Percentiles rank a stretch among this genome's conserved stretches.
Evolutionary conservation across 2,113 vertebrate genomes (phyloP).

Genomic region (Boulengeromyrus knoepffleri): DNA sequence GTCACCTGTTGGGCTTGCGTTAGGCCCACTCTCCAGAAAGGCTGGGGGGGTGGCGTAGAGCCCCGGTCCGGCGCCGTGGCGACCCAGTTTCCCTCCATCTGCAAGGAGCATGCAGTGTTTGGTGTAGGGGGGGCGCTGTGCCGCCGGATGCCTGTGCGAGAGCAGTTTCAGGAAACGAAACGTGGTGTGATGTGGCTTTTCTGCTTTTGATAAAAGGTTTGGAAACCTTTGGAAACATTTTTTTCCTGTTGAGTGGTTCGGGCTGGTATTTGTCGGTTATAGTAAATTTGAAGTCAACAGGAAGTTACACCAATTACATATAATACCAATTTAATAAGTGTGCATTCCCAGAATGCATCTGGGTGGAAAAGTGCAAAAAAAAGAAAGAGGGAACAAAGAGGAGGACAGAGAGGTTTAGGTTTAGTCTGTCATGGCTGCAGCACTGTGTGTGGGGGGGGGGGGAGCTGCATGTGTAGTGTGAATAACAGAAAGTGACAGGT

Average conservation of each 20-base stretch:
- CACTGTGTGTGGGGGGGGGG: not conserved
- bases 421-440: not conserved
- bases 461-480: constrained; percentile 53
- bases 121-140: not conserved
- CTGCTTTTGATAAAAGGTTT: not conserved
- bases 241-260: not conserved
- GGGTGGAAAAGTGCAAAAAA: not conserved
- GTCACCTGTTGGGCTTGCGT: not conserved
- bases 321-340: not conserved
- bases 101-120: not conserved
- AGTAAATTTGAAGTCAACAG: not conserved
- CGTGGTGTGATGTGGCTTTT: not conserved
- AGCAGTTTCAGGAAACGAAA: not conserved
- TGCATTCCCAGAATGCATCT: not conserved
- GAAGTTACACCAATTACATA: not conserved
- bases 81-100: constrained; percentile 3
- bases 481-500: constrained; percentile 65
- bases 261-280: not conserved
- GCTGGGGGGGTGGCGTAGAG: not conserved
- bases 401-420: not conserved
- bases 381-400: not conserved
- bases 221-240: not conserved
- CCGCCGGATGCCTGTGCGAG: not conserved
- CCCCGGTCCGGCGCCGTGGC: not conserved
- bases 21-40: not conserved